Conservation (phyloP, 92 coral and sea anemone species). For the Porites rus region DNA sequence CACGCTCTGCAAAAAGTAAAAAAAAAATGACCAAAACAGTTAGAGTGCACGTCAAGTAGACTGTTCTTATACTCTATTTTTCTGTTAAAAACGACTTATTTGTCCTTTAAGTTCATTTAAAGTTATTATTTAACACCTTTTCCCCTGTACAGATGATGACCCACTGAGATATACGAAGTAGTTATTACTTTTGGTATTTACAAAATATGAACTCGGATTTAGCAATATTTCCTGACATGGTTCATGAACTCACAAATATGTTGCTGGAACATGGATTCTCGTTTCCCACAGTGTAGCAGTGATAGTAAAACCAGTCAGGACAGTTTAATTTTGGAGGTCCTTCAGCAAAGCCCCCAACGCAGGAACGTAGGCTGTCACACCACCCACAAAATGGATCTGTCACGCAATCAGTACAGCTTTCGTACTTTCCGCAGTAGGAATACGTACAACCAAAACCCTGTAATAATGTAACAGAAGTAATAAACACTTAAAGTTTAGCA, state of each 20-base stretch:
- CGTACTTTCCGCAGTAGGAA: constrained; percentile 63
- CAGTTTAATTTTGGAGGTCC: constrained; percentile 58
- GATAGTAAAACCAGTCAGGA: constrained; percentile 67
- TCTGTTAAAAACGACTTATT: no score
- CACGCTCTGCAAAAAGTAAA: constrained; percentile 23
- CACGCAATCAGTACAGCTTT: constrained; percentile 62
- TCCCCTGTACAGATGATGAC: no score
- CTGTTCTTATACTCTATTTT: no score
- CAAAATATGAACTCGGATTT: not conserved
- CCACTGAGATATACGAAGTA: no score
- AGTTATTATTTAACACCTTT: not conserved
- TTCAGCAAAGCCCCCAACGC: constrained; percentile 64
- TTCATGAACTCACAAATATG: constrained; percentile 41
- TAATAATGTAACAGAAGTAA: not conserved
- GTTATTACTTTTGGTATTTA: no score
- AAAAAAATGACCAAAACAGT: no score
- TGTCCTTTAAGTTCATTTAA: not conserved
- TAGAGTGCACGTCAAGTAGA: no score
- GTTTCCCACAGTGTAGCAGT: constrained; percentile 68
- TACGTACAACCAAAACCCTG: constrained; percentile 77
- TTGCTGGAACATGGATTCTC: constrained; percentile 38
- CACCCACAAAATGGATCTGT: constrained; percentile 70
- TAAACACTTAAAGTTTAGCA: no score
- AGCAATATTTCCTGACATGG: not conserved
- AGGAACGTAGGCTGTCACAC: constrained; percentile 63